Base-by-base conservation (phyloP, 2,888 invertebrate genomes). In the Morpho deidamia region DNA sequence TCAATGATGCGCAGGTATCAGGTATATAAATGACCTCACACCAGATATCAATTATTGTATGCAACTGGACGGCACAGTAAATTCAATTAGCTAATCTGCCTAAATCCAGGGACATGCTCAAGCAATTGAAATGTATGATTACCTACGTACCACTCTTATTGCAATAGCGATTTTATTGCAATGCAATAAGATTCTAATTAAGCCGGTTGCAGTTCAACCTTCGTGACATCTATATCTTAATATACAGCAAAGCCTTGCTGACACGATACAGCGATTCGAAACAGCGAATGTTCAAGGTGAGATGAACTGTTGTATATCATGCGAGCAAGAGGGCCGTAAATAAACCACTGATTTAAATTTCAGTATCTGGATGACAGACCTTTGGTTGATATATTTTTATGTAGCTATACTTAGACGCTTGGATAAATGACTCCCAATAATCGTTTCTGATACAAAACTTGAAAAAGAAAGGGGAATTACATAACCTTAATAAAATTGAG, bases 71-170 rank as follows among this genome's bases (percentile, higher is more conserved):
- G 23, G 23, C 23, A 53, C 47, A 45, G 43, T 34, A 44, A 45
- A 54, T 53, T 53, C 46, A 56, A 50, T 56, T 56, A 56, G 43
- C 45, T 56, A 56, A 56, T 49, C 49, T 44, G 38, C 42, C 38
- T 56, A 50, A 44, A 44, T 37, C 51, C 51, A 44, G 43, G 44
- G 53, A 47, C 51, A 49, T 49, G 42, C 35, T 49, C 42, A 49
- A 42, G 42, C 42, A 49, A 49, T 49, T 49, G 49, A 43, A 42
- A 49, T 49, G 42, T 49, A 49, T 23, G 35, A 49, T 49, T 12
- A 33, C 12, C 42, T 35, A 7, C 11, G 14, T 7, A 35, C 11
- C 7, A 7, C 10, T 1, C 1, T 3, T 34, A 7, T 7, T 43
- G 35, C 7, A 42, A 35, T 42, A n/a, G 14, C 12, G 1, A 43